Percentiles rank a stretch among this genome's conserved stretches.
phyloP scores from a whole-genome alignment of 37 sponge, comb jelly and placozoan species.

The Lycopodina hypogea region DNA sequence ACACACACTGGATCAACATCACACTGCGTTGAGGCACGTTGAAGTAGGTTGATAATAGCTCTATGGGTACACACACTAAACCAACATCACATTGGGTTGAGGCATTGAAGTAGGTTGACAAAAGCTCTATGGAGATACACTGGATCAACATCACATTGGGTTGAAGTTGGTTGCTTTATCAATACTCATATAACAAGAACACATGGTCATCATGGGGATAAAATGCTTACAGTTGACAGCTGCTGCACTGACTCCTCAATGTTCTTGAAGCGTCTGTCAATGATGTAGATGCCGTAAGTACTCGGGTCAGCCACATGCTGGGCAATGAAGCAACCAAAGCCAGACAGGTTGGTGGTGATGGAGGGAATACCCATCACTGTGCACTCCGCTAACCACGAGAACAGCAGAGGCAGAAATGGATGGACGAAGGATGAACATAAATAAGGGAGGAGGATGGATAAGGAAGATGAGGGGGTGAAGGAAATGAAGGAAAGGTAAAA shows the following conservation, averaged over 20 bases:
- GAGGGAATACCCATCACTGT: slow-evolving; percentile 99
- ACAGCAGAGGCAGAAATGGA: background rate
- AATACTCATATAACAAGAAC: too few relatives aligned
- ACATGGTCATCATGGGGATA: background rate
- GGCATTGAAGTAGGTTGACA: too few relatives aligned
- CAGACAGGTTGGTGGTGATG: slow-evolving; percentile 96
- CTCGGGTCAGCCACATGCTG: slow-evolving; percentile 90
- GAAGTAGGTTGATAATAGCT: background rate
- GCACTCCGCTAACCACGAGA: slow-evolving; percentile 86
- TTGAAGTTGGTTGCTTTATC: too few relatives aligned
- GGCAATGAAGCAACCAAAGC: slow-evolving; percentile 96
- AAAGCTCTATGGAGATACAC: too few relatives aligned
- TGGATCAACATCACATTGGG: too few relatives aligned
- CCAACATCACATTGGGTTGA: background rate
- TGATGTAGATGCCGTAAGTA: slow-evolving; percentile 96
- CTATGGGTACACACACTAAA: background rate
- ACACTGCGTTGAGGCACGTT: background rate
- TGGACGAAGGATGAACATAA: background rate
- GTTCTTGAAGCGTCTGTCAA: slow-evolving; percentile 82
- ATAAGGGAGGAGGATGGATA: too few relatives aligned
- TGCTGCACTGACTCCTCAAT: slow-evolving; percentile 87
- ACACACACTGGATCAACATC: too few relatives aligned
- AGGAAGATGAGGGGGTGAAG: background rate
- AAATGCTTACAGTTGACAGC: slow-evolving; percentile 67
- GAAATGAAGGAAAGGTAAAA: background rate